Conservation (phyloP, 1,140 invertebrate genomes). For the Nilaparvata lugens region DNA sequence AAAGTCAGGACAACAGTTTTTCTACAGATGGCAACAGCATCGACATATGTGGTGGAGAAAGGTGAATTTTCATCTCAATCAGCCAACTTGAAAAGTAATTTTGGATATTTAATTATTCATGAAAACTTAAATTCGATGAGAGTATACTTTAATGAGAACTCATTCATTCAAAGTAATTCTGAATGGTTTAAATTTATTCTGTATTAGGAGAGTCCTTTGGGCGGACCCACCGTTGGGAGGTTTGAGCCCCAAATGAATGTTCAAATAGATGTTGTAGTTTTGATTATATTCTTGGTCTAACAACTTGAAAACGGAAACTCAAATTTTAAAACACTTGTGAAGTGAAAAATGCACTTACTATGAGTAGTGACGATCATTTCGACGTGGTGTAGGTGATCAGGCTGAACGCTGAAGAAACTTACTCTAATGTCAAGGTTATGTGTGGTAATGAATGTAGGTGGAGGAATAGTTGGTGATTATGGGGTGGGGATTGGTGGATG, state of each 20-base stretch:
- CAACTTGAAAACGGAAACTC: too few species aligned
- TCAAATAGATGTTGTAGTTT: too few species aligned
- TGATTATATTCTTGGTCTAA: too few species aligned
- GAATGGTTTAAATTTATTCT: not conserved
- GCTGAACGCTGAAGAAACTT: too few species aligned
- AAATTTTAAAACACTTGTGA: too few species aligned
- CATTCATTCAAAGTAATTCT: not conserved
- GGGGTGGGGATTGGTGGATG: too few species aligned
- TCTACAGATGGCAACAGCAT: constrained; percentile 59
- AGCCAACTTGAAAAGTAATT: not conserved
- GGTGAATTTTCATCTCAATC: constrained; percentile 36
- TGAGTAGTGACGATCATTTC: too few species aligned
- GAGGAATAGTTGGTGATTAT: too few species aligned
- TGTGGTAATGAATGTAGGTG: too few species aligned
- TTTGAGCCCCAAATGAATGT: not conserved
- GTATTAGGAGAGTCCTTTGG: not conserved
- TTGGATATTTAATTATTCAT: not conserved
- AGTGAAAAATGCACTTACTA: too few species aligned
- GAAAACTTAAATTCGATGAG: not conserved
- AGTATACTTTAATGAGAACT: not conserved
- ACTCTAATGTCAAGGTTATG: too few species aligned
- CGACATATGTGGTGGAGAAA: constrained; percentile 74
- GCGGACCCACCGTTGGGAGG: not conserved
- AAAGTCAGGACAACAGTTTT: constrained; percentile 42
- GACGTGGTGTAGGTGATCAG: too few species aligned